A percentile compares a stretch with the other conserved stretches of the same genome.
phyloP scores from a whole-genome alignment of 2,113 vertebrate species.

The Pterocles burchelli region DNA sequence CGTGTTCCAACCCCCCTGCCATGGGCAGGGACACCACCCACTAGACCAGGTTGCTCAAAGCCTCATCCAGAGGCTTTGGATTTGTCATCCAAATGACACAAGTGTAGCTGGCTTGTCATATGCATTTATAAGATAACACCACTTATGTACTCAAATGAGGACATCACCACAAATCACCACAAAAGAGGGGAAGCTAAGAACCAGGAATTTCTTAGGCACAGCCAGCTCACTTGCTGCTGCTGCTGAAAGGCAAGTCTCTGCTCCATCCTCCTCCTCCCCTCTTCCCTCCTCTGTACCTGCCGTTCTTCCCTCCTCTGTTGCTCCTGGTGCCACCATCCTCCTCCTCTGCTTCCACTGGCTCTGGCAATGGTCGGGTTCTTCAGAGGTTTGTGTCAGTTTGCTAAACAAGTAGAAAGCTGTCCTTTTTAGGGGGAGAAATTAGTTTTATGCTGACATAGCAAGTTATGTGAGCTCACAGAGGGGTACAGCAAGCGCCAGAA shows the following conservation, averaged over 20 bases:
- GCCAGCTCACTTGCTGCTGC: not conserved
- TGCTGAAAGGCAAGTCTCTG: not conserved
- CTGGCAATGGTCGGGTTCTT: accelerated
- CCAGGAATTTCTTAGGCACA: not conserved
- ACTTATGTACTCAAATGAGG: not conserved
- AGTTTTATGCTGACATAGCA: not conserved
- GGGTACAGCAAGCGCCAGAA: not conserved
- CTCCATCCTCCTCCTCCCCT: not conserved
- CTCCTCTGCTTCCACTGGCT: not conserved
- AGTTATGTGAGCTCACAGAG: not conserved
- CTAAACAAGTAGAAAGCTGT: not conserved
- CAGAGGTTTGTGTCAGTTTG: not conserved
- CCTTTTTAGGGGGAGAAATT: not conserved
- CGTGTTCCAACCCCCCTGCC: too few species aligned
- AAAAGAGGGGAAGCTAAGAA: not conserved
- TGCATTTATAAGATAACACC: not conserved
- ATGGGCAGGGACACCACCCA: too few species aligned
- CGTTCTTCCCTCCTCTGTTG: not conserved
- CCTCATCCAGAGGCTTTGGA: too few species aligned
- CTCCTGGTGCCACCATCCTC: not conserved
- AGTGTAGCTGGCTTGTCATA: not conserved
- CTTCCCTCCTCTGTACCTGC: not conserved
- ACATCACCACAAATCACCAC: not conserved
- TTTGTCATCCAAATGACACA: not conserved
- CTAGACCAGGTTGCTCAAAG: too few species aligned